phyloP scores from a whole-genome alignment of 2,888 invertebrate genomes.

The Bellardia pandia region DNA sequence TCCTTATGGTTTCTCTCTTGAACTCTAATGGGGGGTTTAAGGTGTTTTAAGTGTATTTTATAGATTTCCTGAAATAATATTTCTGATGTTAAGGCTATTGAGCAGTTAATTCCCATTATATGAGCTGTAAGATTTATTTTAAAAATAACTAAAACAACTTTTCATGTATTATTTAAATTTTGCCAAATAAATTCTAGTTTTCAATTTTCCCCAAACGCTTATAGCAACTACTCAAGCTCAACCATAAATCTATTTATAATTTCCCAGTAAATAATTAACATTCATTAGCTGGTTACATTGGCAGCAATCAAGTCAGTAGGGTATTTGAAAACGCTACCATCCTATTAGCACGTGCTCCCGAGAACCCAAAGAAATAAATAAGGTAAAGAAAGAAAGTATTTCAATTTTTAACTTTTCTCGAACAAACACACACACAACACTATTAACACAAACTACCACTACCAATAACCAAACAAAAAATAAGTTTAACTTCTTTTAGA shows the following conservation, averaged over 20 bases:
- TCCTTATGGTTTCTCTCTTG: too few species aligned
- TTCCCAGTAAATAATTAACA: slow-evolving; percentile 23
- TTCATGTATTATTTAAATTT: not conserved
- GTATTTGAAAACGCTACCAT: slow-evolving; percentile 42
- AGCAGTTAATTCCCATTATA: not conserved
- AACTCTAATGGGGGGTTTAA: too few species aligned
- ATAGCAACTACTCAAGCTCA: too few species aligned
- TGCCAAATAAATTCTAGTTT: not conserved
- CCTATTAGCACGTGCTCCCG: slow-evolving; percentile 68
- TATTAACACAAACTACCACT: not conserved
- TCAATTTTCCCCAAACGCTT: not conserved
- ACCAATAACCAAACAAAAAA: not conserved
- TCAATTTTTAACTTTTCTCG: slow-evolving; percentile 40
- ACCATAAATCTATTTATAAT: not conserved
- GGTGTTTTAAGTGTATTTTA: too few species aligned
- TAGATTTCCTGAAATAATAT: too few species aligned
- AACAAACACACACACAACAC: not conserved
- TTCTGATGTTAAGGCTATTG: too few species aligned
- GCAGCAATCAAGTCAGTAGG: slow-evolving; percentile 34
- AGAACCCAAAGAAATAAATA: slow-evolving; percentile 23
- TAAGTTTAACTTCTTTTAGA: slow-evolving; percentile 21
- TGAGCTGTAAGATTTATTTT: not conserved
- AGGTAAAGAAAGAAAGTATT: slow-evolving; percentile 59
- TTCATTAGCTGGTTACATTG: slow-evolving; percentile 10
- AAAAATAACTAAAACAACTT: not conserved